phyloP scores from a whole-genome alignment of 2,888 invertebrate species.

The Chalcosyrphus nemorum region DNA sequence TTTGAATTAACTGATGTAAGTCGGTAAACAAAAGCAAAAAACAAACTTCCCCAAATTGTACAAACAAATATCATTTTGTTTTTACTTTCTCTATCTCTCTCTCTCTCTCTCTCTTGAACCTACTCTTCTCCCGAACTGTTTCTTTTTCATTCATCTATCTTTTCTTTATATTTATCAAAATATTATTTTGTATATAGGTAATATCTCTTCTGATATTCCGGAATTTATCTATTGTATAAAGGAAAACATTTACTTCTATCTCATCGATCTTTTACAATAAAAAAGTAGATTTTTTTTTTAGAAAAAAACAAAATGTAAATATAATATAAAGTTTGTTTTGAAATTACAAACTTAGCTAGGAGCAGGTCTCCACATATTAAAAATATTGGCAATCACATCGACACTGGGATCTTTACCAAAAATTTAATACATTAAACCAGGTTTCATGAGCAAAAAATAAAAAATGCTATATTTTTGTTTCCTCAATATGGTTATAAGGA shows the following conservation, averaged over 20 bases:
- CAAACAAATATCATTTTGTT: too few species aligned
- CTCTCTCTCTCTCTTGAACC: slow-evolving; percentile 52
- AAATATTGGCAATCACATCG: slow-evolving; percentile 67
- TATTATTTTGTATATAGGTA: slow-evolving; percentile 79
- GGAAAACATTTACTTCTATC: slow-evolving; percentile 33
- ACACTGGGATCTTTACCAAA: slow-evolving; percentile 72
- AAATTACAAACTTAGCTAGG: slow-evolving; percentile 75
- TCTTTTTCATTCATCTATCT: slow-evolving; percentile 47
- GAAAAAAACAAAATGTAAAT: slow-evolving; percentile 36
- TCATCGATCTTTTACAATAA: slow-evolving; percentile 37
- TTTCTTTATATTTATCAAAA: slow-evolving; percentile 69
- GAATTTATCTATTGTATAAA: slow-evolving; percentile 77
- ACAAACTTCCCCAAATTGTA: slow-evolving; percentile 28
- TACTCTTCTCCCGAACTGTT: slow-evolving; percentile 55
- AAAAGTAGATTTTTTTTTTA: background rate
- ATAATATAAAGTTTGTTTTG: slow-evolving; percentile 54
- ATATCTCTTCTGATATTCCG: slow-evolving; percentile 81
- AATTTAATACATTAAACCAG: background rate
- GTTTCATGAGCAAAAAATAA: background rate
- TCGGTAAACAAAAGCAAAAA: slow-evolving; percentile 77
- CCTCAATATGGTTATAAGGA: slow-evolving; percentile 52
- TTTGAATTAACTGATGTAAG: slow-evolving; percentile 94
- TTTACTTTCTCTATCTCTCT: too few species aligned
- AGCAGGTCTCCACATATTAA: slow-evolving; percentile 77
- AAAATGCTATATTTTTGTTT: slow-evolving; percentile 51